These are phyloP conservation scores for Moxostoma hubbsi DNA, from an alignment of 2,797 vertebrate genomes.

Conservation along the genomic window DNA sequence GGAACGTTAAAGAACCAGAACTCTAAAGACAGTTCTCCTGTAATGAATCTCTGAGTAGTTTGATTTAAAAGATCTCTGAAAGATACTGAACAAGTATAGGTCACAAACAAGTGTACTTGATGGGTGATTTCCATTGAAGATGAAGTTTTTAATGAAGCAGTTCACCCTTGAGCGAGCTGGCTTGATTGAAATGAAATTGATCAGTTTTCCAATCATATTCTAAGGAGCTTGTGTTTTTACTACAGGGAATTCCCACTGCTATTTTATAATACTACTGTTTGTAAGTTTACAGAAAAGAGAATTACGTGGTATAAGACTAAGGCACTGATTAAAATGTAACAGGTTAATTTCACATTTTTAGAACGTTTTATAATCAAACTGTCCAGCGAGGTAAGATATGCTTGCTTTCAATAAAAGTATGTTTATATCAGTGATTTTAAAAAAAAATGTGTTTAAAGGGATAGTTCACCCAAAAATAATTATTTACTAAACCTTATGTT, in stretches of 20 bases:
- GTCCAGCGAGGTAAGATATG: not conserved
- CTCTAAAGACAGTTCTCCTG: not conserved
- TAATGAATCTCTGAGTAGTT: constrained; percentile 6
- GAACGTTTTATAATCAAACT: not conserved
- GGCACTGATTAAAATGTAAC: constrained; percentile 8
- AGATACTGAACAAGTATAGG: constrained; percentile 14
- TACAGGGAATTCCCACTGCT: constrained; percentile 39
- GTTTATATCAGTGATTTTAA: not conserved
- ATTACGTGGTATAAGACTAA: constrained; percentile 9
- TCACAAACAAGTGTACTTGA: constrained; percentile 15
- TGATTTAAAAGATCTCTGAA: constrained; percentile 11
- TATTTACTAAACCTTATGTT: too few relatives aligned
- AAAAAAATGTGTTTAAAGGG: too few relatives aligned
- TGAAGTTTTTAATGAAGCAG: constrained; percentile 26
- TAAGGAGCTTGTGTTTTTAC: constrained; percentile 40
- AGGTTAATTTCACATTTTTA: not conserved
- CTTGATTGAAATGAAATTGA: constrained; percentile 17
- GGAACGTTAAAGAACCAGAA: not conserved
- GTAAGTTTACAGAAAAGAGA: not conserved
- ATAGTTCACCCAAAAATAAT: too few relatives aligned
- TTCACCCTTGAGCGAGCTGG: constrained; percentile 2
- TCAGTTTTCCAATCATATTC: constrained; percentile 17
- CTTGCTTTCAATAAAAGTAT: not conserved
- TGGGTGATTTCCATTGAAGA: constrained; percentile 25
- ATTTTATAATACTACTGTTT: constrained; percentile 11